These are phyloP conservation scores for Geopemphigus sp. DNA, from an alignment of 1,140 invertebrate genomes.

Conservation along the genomic window DNA sequence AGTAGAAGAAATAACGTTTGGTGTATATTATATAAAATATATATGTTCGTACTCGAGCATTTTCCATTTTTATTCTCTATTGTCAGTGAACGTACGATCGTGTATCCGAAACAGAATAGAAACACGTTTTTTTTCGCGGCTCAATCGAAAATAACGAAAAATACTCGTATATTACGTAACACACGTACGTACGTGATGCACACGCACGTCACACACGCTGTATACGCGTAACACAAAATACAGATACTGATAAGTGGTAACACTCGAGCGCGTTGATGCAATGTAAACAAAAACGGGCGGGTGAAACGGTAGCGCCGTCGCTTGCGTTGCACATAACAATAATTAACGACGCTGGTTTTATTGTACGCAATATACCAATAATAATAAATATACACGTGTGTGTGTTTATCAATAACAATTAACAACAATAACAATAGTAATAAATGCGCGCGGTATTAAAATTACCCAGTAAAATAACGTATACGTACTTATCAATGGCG, in stretches of 20 bases:
- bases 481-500: conserved; percentile 30
- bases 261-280: conserved; percentile 20
- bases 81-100: too few relatives aligned
- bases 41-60: background rate
- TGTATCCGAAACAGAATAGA: too few relatives aligned
- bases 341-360: background rate
- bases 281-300: conserved; percentile 22
- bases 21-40: background rate
- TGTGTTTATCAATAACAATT: background rate
- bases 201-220: too few relatives aligned
- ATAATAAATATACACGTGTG: too few relatives aligned
- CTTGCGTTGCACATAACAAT: background rate
- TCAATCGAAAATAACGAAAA: background rate
- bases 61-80: too few relatives aligned
- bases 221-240: too few relatives aligned
- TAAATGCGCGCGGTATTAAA: conserved; percentile 1
- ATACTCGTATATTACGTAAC: too few relatives aligned
- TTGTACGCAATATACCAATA: too few relatives aligned
- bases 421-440: conserved; percentile 22
- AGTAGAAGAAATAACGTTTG: too few relatives aligned
- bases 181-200: too few relatives aligned
- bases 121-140: background rate
- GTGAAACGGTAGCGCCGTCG: background rate
- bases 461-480: background rate
- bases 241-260: too few relatives aligned